Evolutionary conservation across 2,113 vertebrate species (phyloP), one percentile per base, ranked within the genome.

Genomic region (Poeciliopsis prolifica): DNA sequence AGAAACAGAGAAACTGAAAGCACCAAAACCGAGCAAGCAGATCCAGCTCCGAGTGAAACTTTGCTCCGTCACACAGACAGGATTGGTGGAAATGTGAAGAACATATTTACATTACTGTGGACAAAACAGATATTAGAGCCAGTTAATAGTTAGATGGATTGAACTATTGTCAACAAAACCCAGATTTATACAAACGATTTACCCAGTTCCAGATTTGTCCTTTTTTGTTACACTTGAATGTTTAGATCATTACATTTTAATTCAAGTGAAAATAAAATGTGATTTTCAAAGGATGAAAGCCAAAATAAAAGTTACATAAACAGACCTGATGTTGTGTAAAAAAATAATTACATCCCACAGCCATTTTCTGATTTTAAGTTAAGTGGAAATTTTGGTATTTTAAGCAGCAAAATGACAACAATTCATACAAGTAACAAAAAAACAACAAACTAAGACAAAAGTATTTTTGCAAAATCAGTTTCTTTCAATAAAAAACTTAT

Each of bases 21-120:
- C 65, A 31, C 22, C 44, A 42, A 64, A 73, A 75, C 58, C 29
- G 1, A 77, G 30, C 19, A 70, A 35, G 69, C 19, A 72, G 70
- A 77, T 22, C 37, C 40, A 35, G 68, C 35, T 67, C 65, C 30
- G 44, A 68, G 26, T 44, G 60, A 12, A 44, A 29, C 22, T 61
- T 40, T 31, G 30, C 14, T 19, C 70, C 29, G 42, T 13, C 40
- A 61, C 37, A 28, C 5, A 33, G 1, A 35, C 68, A 58, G 48
- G 40, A 58, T 44, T 48, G 42, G 40, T 70, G 67, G 44, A 0
- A 48, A 17, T 48, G 44, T 48, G 14, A 48, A 6, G 5, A 19
- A 48, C 44, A 48, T 48, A 17, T 17, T 19, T 19, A 17, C 44
- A 48, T 48, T 48, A 19, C 44, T 48, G 14, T 48, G 14, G 44